These are phyloP conservation scores for Notechis scutatus DNA, from an alignment of 2,113 vertebrate genomes.

Conservation along the genomic window DNA sequence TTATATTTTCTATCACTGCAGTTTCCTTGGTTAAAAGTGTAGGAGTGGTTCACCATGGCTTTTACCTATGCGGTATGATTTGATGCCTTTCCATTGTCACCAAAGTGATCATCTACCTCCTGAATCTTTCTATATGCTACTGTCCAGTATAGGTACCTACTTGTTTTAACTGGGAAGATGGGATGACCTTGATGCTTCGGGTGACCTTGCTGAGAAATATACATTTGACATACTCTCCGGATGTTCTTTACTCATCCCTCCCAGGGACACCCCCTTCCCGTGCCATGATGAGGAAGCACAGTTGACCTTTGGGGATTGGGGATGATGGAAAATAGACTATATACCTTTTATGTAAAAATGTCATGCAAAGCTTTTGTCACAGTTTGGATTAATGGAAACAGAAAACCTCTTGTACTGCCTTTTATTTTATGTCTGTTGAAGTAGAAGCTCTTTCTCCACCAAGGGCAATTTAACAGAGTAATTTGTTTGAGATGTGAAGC, in stretches of 20 bases:
- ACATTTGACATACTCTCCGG: not conserved
- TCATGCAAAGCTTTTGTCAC: not conserved
- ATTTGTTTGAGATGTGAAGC: constrained; percentile 58
- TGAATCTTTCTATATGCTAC: not conserved
- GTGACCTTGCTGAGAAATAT: not conserved
- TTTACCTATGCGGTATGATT: not conserved
- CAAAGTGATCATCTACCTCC: not conserved
- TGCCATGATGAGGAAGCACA: not conserved
- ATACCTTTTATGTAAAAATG: not conserved
- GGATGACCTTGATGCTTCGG: not conserved
- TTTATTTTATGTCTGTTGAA: constrained; percentile 51
- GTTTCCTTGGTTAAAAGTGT: not conserved
- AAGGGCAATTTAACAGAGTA: constrained; percentile 62
- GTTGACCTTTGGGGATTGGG: not conserved
- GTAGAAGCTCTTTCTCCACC: constrained; percentile 50
- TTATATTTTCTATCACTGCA: not conserved
- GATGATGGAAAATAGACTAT: not conserved
- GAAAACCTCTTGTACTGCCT: constrained; percentile 24
- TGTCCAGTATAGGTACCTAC: not conserved
- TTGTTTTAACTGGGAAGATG: not conserved
- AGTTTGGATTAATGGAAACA: not conserved
- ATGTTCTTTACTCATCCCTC: not conserved
- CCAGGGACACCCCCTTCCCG: not conserved
- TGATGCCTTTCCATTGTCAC: not conserved
- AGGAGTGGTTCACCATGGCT: not conserved